Evolutionary conservation across 2,888 invertebrate genomes (phyloP).

Genomic region (Eulithis testata): DNA sequence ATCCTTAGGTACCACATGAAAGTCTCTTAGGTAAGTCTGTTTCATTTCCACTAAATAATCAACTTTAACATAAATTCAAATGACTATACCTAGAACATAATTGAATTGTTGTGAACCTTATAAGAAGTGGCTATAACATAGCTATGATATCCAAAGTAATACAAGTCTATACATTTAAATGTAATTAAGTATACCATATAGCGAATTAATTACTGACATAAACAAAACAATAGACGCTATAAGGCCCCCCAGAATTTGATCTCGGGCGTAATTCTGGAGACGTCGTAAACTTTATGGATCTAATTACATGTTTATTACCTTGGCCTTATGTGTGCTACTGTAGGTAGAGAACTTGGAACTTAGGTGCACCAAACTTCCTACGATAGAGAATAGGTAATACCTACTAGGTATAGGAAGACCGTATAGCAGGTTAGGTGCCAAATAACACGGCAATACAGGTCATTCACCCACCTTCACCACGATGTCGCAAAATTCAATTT

Average conservation of each 20-base stretch:
- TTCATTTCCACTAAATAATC: too few relatives aligned
- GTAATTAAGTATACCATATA: constrained; percentile 25
- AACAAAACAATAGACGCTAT: constrained; percentile 31
- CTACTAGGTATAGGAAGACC: too few relatives aligned
- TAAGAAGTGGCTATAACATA: neutral
- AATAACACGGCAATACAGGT: too few relatives aligned
- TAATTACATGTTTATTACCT: constrained; percentile 33
- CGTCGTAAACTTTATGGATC: constrained; percentile 31
- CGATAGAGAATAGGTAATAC: too few relatives aligned
- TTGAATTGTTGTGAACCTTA: too few relatives aligned
- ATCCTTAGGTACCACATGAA: too few relatives aligned
- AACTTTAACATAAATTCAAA: too few relatives aligned
- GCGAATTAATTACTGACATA: constrained; percentile 27
- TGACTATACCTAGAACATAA: too few relatives aligned
- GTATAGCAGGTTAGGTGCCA: too few relatives aligned
- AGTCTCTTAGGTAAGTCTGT: too few relatives aligned
- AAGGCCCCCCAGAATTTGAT: constrained; percentile 29
- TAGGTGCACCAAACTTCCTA: neutral
- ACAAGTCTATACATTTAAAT: neutral
- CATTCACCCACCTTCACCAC: too few relatives aligned
- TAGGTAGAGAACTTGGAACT: constrained; percentile 5
- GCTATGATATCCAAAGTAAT: neutral
- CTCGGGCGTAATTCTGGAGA: constrained; percentile 24
- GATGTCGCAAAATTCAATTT: too few relatives aligned
- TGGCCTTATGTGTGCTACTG: constrained; percentile 4